phyloP scores from a whole-genome alignment of 2,797 vertebrate species.

The Helostoma temminkii region DNA sequence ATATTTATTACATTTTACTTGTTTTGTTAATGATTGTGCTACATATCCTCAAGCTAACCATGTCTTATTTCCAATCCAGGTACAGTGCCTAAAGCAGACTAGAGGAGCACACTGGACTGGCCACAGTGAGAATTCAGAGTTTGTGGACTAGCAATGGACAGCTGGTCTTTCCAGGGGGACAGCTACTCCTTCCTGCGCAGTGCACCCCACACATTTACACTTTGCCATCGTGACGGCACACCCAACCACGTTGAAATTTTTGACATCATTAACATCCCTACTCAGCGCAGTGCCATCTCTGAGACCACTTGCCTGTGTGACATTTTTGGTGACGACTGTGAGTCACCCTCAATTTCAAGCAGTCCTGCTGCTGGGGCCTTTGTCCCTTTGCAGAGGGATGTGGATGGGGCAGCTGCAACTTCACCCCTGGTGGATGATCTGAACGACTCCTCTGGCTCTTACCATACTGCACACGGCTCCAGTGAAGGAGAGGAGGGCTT shows the following conservation, averaged over 20 bases:
- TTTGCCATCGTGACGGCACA: constrained; percentile 82
- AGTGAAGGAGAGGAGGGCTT: constrained; percentile 87
- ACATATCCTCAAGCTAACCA: constrained; percentile 62
- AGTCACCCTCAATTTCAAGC: constrained; percentile 76
- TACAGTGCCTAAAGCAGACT: constrained; percentile 61
- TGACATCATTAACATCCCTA: constrained; percentile 83
- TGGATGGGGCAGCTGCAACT: constrained; percentile 55
- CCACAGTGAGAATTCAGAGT: constrained; percentile 69
- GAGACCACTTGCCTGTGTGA: constrained; percentile 88
- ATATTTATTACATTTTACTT: constrained; percentile 33
- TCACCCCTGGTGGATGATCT: constrained; percentile 77
- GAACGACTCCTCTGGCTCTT: constrained; percentile 85
- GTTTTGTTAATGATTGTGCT: constrained; percentile 58
- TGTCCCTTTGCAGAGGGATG: constrained; percentile 64
- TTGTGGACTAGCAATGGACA: constrained; percentile 84
- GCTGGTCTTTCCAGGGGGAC: constrained; percentile 85
- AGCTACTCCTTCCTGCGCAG: constrained; percentile 84
- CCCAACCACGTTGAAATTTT: constrained; percentile 87
- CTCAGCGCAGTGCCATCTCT: constrained; percentile 80
- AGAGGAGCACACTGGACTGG: constrained; percentile 64
- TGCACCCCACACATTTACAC: constrained; percentile 74
- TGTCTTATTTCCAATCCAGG: constrained; percentile 73
- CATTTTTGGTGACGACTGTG: constrained; percentile 86
- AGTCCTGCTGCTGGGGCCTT: constrained; percentile 72
- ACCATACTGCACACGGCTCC: constrained; percentile 82